Conservation (phyloP, 1,140 invertebrate species). For the Formica exsecta region DNA sequence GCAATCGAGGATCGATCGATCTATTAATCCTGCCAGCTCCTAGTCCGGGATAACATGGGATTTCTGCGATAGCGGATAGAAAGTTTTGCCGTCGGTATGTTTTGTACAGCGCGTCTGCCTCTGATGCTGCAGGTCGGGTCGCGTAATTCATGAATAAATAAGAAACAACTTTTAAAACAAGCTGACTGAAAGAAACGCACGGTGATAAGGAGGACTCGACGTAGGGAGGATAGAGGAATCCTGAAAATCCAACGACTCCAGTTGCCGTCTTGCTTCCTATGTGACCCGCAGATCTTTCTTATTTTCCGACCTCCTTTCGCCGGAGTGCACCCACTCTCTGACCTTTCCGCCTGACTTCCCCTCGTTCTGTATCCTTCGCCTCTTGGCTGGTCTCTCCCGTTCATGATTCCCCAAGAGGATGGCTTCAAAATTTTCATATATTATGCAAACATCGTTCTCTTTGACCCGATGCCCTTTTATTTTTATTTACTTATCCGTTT, state of each 20-base stretch:
- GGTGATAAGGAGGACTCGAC: conserved; percentile 1
- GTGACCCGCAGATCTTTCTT: conserved; percentile 50
- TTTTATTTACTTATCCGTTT: conserved; percentile 32
- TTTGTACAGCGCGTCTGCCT: conserved; percentile 20
- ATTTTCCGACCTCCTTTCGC: conserved; percentile 54
- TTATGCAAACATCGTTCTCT: conserved; percentile 68
- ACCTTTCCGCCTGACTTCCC: conserved; percentile 12
- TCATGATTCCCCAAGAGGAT: conserved; percentile 58
- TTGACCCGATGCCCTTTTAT: conserved; percentile 16
- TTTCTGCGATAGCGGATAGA: conserved; percentile 34
- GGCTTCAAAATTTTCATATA: conserved; percentile 75
- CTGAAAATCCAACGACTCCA: conserved; percentile 61
- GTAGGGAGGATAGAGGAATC: conserved; percentile 19
- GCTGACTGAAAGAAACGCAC: conserved; percentile 56
- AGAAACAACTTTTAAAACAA: conserved; percentile 67
- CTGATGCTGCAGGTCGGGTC: conserved; percentile 35
- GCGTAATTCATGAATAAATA: conserved; percentile 72
- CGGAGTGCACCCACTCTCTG: conserved; percentile 38
- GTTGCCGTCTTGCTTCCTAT: conserved; percentile 46
- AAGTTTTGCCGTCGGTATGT: conserved; percentile 36
- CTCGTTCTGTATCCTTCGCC: neutral
- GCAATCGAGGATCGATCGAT: conserved; percentile 27
- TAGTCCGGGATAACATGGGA: conserved; percentile 41
- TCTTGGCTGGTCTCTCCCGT: conserved; percentile 25
- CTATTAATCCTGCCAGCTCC: conserved; percentile 26